Conservation (phyloP, 2,888 invertebrate species). For the Pachycephus smyrnensis region DNA sequence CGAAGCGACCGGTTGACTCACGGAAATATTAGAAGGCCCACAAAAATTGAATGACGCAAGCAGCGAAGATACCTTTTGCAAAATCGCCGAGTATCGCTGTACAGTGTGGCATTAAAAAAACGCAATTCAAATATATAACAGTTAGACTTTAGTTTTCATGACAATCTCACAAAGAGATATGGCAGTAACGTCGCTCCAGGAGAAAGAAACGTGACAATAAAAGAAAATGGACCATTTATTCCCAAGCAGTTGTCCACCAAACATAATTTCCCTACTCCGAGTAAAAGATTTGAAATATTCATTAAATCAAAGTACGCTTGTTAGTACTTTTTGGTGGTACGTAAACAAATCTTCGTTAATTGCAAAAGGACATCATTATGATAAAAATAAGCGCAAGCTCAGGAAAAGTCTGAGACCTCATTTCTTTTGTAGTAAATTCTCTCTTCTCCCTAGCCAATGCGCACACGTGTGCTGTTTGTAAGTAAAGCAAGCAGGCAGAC, state of each 20-base stretch:
- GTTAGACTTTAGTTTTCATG: too few species aligned
- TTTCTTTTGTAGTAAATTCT: neutral
- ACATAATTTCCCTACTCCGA: too few species aligned
- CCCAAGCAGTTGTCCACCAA: too few species aligned
- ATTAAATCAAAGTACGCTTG: slow-evolving; percentile 13
- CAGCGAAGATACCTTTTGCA: neutral
- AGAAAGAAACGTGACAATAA: too few species aligned
- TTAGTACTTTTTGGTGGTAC: slow-evolving; percentile 8
- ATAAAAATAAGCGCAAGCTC: slow-evolving; percentile 5
- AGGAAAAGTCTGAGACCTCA: neutral
- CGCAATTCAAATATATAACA: too few species aligned
- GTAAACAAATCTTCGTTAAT: neutral
- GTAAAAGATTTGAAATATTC: neutral
- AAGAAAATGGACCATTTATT: too few species aligned
- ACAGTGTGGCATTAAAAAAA: neutral
- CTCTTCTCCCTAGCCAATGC: neutral
- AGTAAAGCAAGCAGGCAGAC: slow-evolving; percentile 9
- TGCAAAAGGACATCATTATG: neutral
- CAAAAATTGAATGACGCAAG: neutral
- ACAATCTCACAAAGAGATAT: too few species aligned
- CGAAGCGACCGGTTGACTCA: neutral
- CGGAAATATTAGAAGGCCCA: neutral
- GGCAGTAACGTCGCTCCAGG: too few species aligned
- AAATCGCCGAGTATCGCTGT: neutral
- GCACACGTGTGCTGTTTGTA: neutral